Evolutionary conservation across 2,113 vertebrate genomes (phyloP), one percentile per base, ranked within the genome.

Genomic region (Bufo bufo): DNA sequence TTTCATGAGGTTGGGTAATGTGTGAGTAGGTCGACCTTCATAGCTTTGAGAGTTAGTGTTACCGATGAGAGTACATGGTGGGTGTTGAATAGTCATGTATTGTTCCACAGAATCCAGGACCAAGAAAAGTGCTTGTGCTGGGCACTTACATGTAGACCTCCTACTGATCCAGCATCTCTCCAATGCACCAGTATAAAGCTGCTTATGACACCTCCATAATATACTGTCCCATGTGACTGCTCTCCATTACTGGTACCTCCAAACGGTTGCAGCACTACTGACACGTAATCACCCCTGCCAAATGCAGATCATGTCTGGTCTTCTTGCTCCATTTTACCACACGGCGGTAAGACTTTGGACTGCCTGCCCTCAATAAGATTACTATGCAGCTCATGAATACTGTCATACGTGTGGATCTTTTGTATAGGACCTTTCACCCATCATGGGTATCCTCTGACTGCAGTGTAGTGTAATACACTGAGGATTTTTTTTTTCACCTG

Each of bases 311-410:
- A 17, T 63, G 7, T 33, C 33, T 33, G 33, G 33, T 33, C 33
- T 0, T 19, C 4, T 20, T 63, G 61, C 19, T 63, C 61, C 61
- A 63, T 63, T 63, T 63, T 63, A 10, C 52, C 52, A 11, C 56
- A 61, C 58, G 6, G 6, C 58, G 3, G 58, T 61, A n/a, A 3
- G 66, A 71, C n/a, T 12, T 13, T 71, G 23, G 23, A 13, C 10
- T 33, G 66, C 23, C 66, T 71, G 23, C 66, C 66, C 23, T 71
- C 23, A 71, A 13, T 71, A 71, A 33, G 61, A 33, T 75, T 75
- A 75, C 72, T 75, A 75, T 75, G 72, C 72, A 75, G 72, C 72
- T 75, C 6, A 33, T 74, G 43, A 17, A 74, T 14, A 75, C 7
- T 17, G 17, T 17, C 33, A 72, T 3, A 19, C 72, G 19, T 11